These are phyloP conservation scores for Chloroceryle inda DNA, from an alignment of 2,797 vertebrate species.

Conservation along the genomic window DNA sequence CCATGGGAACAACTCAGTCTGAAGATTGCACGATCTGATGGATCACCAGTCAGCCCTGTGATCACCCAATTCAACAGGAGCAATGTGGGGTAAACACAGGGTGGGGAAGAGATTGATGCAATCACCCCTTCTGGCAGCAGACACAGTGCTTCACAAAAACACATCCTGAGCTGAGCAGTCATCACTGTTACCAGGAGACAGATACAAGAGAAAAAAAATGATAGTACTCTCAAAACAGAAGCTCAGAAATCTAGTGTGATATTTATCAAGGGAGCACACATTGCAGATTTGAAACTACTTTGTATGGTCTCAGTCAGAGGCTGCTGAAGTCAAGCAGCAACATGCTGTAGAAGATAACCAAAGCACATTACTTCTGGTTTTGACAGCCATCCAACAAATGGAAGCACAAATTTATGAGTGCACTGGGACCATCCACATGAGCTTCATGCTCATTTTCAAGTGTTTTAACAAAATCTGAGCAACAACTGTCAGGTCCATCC, in stretches of 20 bases:
- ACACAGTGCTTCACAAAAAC: neutral
- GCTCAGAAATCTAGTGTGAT: neutral
- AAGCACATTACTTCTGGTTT: fast-evolving
- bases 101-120: neutral
- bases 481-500: neutral
- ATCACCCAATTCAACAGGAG: fast-evolving
- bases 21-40: neutral
- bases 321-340: neutral
- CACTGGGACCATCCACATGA: neutral
- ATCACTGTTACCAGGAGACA: neutral
- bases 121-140: neutral
- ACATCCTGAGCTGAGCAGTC: neutral
- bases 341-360: fast-evolving
- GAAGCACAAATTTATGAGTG: neutral
- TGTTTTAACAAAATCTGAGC: neutral
- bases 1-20: fast-evolving
- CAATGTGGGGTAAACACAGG: neutral
- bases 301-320: neutral
- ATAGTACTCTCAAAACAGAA: neutral
- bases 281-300: neutral
- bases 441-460: neutral
- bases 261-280: fast-evolving
- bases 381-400: neutral
- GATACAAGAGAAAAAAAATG: neutral
- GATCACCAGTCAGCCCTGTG: neutral